Conservation (phyloP, 1,140 invertebrate species). For the Brachionus paranguensis region DNA sequence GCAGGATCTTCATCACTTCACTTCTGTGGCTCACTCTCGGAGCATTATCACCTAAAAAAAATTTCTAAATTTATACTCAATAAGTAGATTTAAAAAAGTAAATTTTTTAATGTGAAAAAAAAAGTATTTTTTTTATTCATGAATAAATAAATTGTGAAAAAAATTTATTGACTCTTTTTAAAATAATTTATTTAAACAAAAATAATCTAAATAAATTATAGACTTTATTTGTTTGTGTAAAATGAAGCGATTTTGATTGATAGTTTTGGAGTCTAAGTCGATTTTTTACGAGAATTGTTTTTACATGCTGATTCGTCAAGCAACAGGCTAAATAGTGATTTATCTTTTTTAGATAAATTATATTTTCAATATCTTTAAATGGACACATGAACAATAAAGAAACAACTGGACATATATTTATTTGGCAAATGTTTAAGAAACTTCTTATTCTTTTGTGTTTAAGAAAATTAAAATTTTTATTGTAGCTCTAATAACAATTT, state of each 20-base stretch:
- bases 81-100: no score
- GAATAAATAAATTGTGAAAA: no score
- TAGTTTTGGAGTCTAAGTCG: not conserved
- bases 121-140: no score
- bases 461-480: not conserved
- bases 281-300: not conserved
- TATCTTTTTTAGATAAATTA: not conserved
- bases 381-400: not conserved
- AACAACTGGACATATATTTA: not conserved
- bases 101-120: no score
- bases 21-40: no score
- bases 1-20: no score
- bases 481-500: not conserved
- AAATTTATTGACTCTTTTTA: not conserved
- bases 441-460: not conserved
- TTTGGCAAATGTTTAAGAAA: not conserved
- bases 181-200: not conserved
- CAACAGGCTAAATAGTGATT: not conserved
- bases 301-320: not conserved
- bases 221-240: not conserved
- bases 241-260: not conserved
- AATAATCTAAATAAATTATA: not conserved
- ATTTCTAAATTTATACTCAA: no score
- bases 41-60: no score
- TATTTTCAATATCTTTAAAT: not conserved